Evolutionary conservation across 2,888 invertebrate genomes (phyloP).

Genomic region (Lepidonotus clava): DNA sequence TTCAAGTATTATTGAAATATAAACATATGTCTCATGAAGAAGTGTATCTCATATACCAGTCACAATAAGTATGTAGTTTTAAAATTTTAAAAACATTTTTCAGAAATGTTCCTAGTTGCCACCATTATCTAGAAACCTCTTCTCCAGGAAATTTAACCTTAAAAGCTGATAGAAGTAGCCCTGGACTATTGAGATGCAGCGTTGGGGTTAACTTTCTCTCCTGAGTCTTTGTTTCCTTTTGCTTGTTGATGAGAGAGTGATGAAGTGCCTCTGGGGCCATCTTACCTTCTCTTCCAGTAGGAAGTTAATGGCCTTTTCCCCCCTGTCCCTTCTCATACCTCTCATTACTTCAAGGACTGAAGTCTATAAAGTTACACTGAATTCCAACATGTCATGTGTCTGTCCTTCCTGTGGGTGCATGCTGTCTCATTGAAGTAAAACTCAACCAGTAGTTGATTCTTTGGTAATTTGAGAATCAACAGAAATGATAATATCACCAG

Average conservation of each 20-base stretch:
- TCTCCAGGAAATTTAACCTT: background rate
- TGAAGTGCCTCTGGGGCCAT: background rate
- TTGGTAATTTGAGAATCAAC: background rate
- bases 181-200: conserved; percentile 40
- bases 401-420: conserved; percentile 36
- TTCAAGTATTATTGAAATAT: background rate
- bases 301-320: background rate
- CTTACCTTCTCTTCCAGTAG: background rate
- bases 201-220: conserved; percentile 2
- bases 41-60: too few relatives aligned
- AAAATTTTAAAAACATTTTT: too few relatives aligned
- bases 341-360: background rate
- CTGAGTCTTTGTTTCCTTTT: background rate
- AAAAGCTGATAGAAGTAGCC: background rate
- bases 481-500: background rate
- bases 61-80: too few relatives aligned
- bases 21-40: background rate
- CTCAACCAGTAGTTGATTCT: background rate
- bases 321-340: background rate
- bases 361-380: conserved; percentile 25
- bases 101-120: background rate
- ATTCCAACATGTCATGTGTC: conserved; percentile 50
- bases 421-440: background rate
- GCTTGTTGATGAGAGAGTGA: conserved; percentile 8
- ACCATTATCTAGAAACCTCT: background rate